A percentile compares a stretch with the other conserved stretches of the same genome.
Evolutionary conservation across 2,797 vertebrate genomes (phyloP).

Genomic region (Microchirus variegatus): DNA sequence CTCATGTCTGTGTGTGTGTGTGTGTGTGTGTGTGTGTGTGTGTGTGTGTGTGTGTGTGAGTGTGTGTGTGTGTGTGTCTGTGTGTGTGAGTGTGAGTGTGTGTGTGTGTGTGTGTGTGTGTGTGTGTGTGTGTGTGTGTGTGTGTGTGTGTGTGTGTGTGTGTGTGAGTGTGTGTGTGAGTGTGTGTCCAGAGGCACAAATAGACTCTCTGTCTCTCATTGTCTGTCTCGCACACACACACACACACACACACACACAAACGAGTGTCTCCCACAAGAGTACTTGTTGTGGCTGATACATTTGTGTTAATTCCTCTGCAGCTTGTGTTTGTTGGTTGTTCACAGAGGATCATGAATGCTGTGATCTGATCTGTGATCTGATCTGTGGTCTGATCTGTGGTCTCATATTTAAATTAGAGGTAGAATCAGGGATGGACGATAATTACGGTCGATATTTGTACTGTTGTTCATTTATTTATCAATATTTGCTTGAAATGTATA

Average conservation of each 20-base stretch:
- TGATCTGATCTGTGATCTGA: background rate
- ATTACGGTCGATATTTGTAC: no score
- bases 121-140: constrained; percentile 1
- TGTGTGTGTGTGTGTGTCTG: constrained; percentile 7
- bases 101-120: constrained; percentile 9
- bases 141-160: constrained; percentile 11
- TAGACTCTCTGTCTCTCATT: constrained; percentile 15
- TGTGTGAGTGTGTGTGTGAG: constrained; percentile 2
- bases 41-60: constrained; percentile 11
- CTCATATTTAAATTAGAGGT: background rate
- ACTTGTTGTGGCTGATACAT: constrained; percentile 68
- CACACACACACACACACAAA: constrained; percentile 16
- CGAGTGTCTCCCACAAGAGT: constrained; percentile 58
- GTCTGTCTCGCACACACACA: constrained; percentile 11
- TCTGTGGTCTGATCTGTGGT: no score
- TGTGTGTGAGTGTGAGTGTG: constrained; percentile 8
- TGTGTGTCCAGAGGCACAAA: constrained; percentile 37
- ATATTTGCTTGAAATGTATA: no score
- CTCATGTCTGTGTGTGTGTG: constrained; percentile 5
- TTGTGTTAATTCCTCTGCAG: constrained; percentile 51
- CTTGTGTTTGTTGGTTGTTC: constrained; percentile 12
- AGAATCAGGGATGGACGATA: no score
- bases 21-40: constrained; percentile 1
- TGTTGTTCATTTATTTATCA: no score
- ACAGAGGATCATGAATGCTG: background rate